Evolutionary conservation across 2,797 vertebrate genomes (phyloP).

Genomic region (Caiman crocodilus): DNA sequence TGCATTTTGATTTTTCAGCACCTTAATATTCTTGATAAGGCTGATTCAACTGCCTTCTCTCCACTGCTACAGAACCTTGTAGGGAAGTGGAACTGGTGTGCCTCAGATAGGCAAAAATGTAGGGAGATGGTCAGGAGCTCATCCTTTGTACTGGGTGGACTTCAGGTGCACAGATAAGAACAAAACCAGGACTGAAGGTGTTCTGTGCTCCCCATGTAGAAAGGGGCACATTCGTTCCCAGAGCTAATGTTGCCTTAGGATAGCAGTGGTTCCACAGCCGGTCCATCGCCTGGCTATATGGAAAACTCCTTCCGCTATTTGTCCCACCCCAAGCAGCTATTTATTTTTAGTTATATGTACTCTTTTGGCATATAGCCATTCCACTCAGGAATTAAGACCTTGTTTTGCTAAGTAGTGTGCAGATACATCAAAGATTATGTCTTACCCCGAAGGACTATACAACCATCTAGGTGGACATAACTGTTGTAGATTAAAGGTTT

Average conservation of each 20-base stretch:
- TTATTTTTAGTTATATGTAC: neutral
- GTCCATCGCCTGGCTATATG: rapidly evolving
- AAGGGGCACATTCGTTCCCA: rapidly evolving
- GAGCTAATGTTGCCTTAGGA: rapidly evolving
- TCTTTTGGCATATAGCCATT: neutral
- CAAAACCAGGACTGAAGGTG: rapidly evolving
- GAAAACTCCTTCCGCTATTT: neutral
- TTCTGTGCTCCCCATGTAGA: neutral
- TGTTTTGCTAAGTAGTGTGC: neutral
- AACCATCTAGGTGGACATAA: neutral
- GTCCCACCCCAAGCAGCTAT: neutral
- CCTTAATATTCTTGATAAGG: neutral
- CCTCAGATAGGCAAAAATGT: rapidly evolving
- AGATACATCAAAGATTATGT: rapidly evolving
- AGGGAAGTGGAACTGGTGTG: rapidly evolving
- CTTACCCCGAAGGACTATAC: neutral
- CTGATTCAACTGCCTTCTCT: neutral
- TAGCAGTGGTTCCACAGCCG: neutral
- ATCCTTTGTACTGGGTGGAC: rapidly evolving
- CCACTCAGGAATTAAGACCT: neutral
- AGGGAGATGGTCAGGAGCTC: rapidly evolving
- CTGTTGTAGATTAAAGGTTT: neutral
- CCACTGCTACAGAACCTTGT: rapidly evolving
- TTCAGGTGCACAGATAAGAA: neutral
- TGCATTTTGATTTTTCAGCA: neutral